Evolutionary conservation across 2,888 invertebrate species (phyloP), one percentile per base, ranked within the genome.

Genomic region (Mycalesis mineus): DNA sequence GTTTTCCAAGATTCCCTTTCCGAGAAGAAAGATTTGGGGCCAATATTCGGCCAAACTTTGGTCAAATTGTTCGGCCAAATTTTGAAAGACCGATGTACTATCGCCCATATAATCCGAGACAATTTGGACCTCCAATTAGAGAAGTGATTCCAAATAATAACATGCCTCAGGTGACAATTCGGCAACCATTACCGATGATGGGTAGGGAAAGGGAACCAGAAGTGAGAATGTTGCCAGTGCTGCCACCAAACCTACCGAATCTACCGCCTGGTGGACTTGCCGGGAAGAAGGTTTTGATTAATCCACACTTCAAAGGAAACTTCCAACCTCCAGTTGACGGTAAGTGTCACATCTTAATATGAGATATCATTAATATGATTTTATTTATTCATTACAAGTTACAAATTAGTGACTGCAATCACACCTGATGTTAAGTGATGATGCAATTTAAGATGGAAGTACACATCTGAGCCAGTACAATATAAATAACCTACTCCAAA

Each of bases 221-320:
- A 69, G 85, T 88, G 4, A 69, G 87, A 3, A 88, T 88, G 88
- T 61, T 87, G 60, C 88, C 88, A 0, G 78, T 87, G 3, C 73
- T 80, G 11, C 54, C 84, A 4, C 84, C 88, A 0, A 54, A 60
- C 41, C 40, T 60, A 36, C 73, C 80, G 0, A 74, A 74, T 33
- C 61, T 80, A 44, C 80, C 84, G 0, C 80, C 84, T 0, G 78
- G 77, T 0, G 91, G 91, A 0, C 48, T 87, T 29, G 75, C 82
- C 0, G 88, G 88, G n/a, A 92, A 91, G 80, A 94, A 92, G 74
- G 94, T 91, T 74, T 88, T 91, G 69, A 94, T 93, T 71, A 94
- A 92, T 84, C 95, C 92, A 7, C 92, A 93, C 72, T 93, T 92
- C 68, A 91, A 92, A 76, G 94, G 91, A 13, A 90, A 84, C 49